Conservation (phyloP, 1,140 invertebrate species). For the Habropoda laboriosa region DNA sequence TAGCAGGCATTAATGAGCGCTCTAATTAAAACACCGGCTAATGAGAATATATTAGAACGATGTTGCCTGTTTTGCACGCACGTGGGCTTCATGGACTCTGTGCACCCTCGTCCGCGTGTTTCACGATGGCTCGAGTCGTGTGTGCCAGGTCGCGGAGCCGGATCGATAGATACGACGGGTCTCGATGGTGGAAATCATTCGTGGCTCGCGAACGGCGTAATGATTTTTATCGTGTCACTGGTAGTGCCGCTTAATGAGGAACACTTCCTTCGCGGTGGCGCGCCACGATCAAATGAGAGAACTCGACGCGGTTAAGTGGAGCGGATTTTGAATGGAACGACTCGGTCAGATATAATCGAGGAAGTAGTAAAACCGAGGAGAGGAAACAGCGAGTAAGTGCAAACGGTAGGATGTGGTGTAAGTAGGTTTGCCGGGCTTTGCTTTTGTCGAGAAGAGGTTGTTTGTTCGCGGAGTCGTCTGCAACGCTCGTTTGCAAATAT, state of each 20-base stretch:
- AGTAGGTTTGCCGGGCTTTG: neutral
- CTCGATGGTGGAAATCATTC: conserved; percentile 32
- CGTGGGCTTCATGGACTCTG: conserved; percentile 44
- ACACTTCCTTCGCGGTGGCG: conserved; percentile 1
- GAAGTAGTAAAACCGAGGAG: neutral
- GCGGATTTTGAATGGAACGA: conserved; percentile 34
- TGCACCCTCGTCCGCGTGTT: conserved; percentile 11
- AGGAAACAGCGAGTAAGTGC: neutral
- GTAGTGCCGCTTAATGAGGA: conserved; percentile 27
- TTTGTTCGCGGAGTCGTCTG: neutral
- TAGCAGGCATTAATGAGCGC: conserved; percentile 71
- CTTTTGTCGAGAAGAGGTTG: neutral
- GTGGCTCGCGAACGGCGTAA: neutral
- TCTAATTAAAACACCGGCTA: conserved; percentile 76
- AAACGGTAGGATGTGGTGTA: neutral
- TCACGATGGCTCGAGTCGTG: neutral
- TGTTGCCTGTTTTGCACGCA: conserved; percentile 66
- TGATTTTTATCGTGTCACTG: conserved; percentile 33
- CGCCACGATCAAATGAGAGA: conserved; percentile 11
- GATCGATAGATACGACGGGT: conserved; percentile 46
- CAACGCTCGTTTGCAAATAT: neutral
- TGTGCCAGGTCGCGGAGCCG: conserved; percentile 20
- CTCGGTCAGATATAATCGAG: conserved; percentile 27
- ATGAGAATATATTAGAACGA: conserved; percentile 77
- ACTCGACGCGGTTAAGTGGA: neutral